Base-by-base conservation (phyloP, 2,797 vertebrate species). In the Girardinus metallicus region DNA sequence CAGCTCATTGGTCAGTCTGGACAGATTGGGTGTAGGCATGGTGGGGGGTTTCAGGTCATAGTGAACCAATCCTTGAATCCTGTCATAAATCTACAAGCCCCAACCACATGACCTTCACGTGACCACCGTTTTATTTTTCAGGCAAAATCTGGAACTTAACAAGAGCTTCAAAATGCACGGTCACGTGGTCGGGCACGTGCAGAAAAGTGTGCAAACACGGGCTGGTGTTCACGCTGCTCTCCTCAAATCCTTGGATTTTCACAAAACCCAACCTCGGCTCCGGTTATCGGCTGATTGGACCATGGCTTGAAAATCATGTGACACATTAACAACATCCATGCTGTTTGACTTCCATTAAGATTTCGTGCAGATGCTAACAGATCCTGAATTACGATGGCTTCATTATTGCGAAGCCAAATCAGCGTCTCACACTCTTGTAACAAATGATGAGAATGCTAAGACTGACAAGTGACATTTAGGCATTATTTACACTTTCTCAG, bases 391-490 rank as follows among this genome's bases (percentile, higher is more conserved):
- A 57, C 88, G 92, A 93, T 93, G 89, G 57, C 87, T 88, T 93
- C 91, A 93, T 95, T 94, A 95, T 74, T 0, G 74, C 13, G 51
- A 18, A 34, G 87, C 72, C 87, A 88, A 94, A 94, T 93, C 89
- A 85, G 82, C 73, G 84, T 86, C 86, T 81, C 62, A 73, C 84
- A 82, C 89, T 71, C 41, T 36, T 39, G 83, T 94, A 94, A 95
- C 93, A 91, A 88, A 90, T 60, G 88, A 93, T 91, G 87, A 84
- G 83, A 79, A 94, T 90, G 88, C 91, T 83, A 0, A 87, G 93
- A 94, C 86, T 92, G 93, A 93, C 93, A 91, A 93, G 86, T 89
- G 87, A 85, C 88, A 93, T 94, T 71, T 93, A 93, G 81, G 83
- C 70, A 72, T 91, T 85, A 87, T 88, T 71, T 86, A 87, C 86